Evolutionary conservation across 2,888 invertebrate species (phyloP).

Genomic region (Ptilodon capucinus): DNA sequence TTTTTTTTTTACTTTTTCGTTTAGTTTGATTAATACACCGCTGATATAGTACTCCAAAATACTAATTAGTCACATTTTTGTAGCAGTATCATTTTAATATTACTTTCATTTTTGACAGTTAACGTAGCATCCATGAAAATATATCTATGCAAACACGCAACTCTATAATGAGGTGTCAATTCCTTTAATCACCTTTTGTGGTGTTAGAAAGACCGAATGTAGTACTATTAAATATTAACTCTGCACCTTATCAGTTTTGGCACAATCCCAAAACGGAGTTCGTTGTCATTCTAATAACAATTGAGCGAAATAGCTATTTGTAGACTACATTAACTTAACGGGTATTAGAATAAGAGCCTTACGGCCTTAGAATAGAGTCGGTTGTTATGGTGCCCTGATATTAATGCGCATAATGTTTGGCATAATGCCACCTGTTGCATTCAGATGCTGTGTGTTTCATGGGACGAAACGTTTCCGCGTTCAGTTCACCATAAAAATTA

Average conservation of each 20-base stretch:
- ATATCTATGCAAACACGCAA: too few species aligned
- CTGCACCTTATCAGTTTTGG: conserved; percentile 28
- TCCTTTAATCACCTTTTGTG: too few species aligned
- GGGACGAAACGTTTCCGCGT: conserved; percentile 11
- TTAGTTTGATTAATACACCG: too few species aligned
- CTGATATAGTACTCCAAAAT: too few species aligned
- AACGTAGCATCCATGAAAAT: too few species aligned
- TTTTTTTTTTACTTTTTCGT: too few species aligned
- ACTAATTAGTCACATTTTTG: too few species aligned
- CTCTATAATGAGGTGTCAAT: too few species aligned
- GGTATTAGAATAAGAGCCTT: conserved; percentile 8
- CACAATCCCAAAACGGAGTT: conserved; percentile 36
- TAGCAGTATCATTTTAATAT: too few species aligned
- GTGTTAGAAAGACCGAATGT: too few species aligned
- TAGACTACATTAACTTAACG: neutral
- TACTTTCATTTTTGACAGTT: too few species aligned
- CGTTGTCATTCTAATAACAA: conserved; percentile 46
- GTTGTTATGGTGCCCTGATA: neutral
- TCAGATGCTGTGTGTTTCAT: conserved; percentile 12
- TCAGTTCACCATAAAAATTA: conserved; percentile 1
- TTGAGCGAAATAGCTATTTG: conserved; percentile 1
- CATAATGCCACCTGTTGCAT: conserved; percentile 30
- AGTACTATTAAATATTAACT: neutral
- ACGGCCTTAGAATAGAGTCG: neutral
- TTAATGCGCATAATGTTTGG: conserved; percentile 31